A percentile compares a stretch with the other conserved stretches of the same genome.
phyloP scores from a whole-genome alignment of 2,888 invertebrate species.

The Empis livida region DNA sequence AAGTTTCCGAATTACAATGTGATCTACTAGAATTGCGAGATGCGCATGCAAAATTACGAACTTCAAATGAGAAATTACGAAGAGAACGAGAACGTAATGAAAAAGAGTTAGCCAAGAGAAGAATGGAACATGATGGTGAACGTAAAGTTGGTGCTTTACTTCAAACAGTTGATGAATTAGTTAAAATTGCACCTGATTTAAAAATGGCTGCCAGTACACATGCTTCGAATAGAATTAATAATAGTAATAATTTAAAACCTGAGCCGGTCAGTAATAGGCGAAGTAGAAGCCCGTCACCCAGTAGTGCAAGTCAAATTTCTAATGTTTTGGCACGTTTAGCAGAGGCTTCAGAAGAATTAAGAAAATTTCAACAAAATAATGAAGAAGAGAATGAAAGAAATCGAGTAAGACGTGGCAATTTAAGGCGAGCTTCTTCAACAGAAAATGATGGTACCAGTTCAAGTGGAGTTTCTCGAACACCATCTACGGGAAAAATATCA shows the following conservation, averaged over 20 bases:
- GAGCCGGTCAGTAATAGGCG: constrained; percentile 24
- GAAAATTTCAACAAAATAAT: constrained; percentile 38
- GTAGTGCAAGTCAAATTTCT: constrained; percentile 25
- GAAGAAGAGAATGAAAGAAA: constrained; percentile 43
- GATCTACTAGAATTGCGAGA: constrained; percentile 79
- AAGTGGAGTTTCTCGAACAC: constrained; percentile 28
- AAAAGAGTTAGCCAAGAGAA: constrained; percentile 57
- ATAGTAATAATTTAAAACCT: constrained; percentile 22
- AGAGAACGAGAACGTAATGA: constrained; percentile 79
- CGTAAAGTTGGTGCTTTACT: constrained; percentile 57
- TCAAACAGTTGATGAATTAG: constrained; percentile 67
- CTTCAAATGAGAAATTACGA: constrained; percentile 79
- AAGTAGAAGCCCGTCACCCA: constrained; percentile 29
- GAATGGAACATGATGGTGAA: constrained; percentile 51
- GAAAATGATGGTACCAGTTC: constrained; percentile 45
- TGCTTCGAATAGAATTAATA: constrained; percentile 13
- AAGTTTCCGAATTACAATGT: constrained; percentile 71
- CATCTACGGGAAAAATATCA: constrained; percentile 25
- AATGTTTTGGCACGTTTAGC: constrained; percentile 45
- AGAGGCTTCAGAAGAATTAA: constrained; percentile 57
- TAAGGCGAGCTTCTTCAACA: constrained; percentile 44
- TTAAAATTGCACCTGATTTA: constrained; percentile 62
- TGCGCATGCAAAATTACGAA: constrained; percentile 80
- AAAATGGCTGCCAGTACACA: constrained; percentile 27
- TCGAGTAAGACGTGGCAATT: constrained; percentile 32